phyloP scores from a whole-genome alignment of 2,888 invertebrate species.

The Amiota communis region DNA sequence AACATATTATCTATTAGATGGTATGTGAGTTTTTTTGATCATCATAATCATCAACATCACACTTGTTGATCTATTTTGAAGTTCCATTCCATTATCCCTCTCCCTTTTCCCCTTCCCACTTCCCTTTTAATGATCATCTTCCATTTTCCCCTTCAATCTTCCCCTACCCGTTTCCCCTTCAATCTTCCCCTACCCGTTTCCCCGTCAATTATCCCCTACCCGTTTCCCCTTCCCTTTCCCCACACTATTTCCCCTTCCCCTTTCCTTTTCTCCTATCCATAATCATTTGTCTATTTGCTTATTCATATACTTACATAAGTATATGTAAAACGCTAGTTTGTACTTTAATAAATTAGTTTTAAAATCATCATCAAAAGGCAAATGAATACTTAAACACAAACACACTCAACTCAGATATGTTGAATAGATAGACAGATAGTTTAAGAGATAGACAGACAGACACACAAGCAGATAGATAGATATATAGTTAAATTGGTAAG shows the following conservation, averaged over 20 bases:
- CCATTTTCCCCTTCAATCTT: too few relatives aligned
- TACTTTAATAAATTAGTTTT: conserved; percentile 36
- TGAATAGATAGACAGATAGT: conserved; percentile 20
- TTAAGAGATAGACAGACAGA: background rate
- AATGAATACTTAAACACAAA: conserved; percentile 7
- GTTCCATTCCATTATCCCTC: too few relatives aligned
- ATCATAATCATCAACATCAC: too few relatives aligned
- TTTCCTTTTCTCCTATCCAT: background rate
- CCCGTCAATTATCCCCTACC: too few relatives aligned
- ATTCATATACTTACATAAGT: background rate
- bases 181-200: background rate
- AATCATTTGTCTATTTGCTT: conserved; percentile 7
- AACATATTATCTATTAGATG: too few relatives aligned
- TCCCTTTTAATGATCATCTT: too few relatives aligned
- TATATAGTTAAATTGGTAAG: too few relatives aligned
- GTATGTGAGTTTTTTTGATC: too few relatives aligned
- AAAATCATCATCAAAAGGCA: conserved; percentile 30
- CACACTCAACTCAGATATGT: background rate
- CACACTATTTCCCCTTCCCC: background rate
- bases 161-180: too few relatives aligned
- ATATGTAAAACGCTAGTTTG: conserved; percentile 5
- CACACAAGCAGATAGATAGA: background rate
- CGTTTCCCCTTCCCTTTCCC: background rate
- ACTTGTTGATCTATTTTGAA: too few relatives aligned
- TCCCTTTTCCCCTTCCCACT: background rate